Evolutionary conservation across 2,888 invertebrate genomes (phyloP), one percentile per base, ranked within the genome.

Genomic region (Drosophila neotestacea): DNA sequence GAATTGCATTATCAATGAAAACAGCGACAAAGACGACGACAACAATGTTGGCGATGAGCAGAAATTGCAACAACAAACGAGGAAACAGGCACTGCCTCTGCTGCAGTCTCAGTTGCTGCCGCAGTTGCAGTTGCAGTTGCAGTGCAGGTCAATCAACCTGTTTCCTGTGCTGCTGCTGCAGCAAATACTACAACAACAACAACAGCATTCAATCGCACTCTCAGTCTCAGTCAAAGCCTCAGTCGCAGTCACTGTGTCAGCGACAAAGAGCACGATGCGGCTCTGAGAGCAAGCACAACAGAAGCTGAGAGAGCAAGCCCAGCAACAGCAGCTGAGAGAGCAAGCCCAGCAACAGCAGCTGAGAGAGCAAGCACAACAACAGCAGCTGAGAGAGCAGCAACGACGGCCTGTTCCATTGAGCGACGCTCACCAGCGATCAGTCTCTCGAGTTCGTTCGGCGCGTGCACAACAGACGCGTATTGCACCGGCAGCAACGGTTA

Each of bases 111-210:
- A 60, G 73, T 61, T 60, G 59, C 68, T 48, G 81, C 44, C 42
- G 27, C 22, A 16, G 67, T 22, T 27, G 60, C 38, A 13, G 69
- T 59, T 44, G 69, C 69, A 60, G 75, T 42, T 48, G 85, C 65
- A 79, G 84, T 78, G 76, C 89, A 88, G 90, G 89, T 90, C 89
- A 90, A 81, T 90, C 89, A 90, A 90, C 89, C 88, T 90, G 89
- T 86, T 90, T 88, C 86, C 90, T 88, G 81, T 75, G 75, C 78
- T 50, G 68, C 69, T 56, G 13, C 47, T 56, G 65, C 22, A 1
- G 22, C 22, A 22, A 22, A 2, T 3, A 22, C 22, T 22, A 22
- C 22, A 22, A 22, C 22, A 22, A 22, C 22, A 22, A 22, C 22
- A 22, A 3, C 39, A 16, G 48, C 62, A 48, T 58, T 47, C 61